Evolutionary conservation across 2,888 invertebrate species (phyloP), one percentile per base, ranked within the genome.

Genomic region (Hydropsyche betteni): DNA sequence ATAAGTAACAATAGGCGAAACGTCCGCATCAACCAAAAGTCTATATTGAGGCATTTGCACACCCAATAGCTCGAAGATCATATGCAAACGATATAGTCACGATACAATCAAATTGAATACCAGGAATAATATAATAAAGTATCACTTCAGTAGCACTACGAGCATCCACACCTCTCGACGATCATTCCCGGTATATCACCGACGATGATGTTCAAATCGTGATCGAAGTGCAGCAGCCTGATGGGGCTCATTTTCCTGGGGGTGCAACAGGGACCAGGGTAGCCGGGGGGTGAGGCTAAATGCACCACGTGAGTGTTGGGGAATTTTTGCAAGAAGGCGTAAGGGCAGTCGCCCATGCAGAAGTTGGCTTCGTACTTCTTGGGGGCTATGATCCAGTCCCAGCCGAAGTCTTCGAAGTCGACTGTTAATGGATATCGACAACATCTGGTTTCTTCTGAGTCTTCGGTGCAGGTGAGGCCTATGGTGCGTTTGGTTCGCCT

Each of bases 361-460:
- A 97, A 97, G 86, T 96, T 96, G 6, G 98, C 98, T 82, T 95
- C 94, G 87, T 98, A 99, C 77, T 92, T 90, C 82, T 95, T 96
- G 0, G 99, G 99, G 0, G 97, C 97, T 76, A 99, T 96, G 81
- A 99, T 95, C 93, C 97, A 99, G 83, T 98, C 96, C 97, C 98
- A 98, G 36, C 97, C 97, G 83, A 98, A 97, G 82, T 93, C 92
- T 81, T 94, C 94, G 84, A 99, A 99, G 87, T 98, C 96, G 14
- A 99, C 96, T 12, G 92, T 92, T 61, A 98, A 88, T 0, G 97
- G 97, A 85, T 97, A 97, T 4, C 98, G 92, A 83, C 99, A 99
- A 86, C 99, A 99, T 68, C 95, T 90, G 38, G 91, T 90, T 82
- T 97, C 95, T 80, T 92, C 89, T 8, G 91, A 91, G 80, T 90